phyloP scores from a whole-genome alignment of 2,797 vertebrate genomes.

The Morus bassanus region DNA sequence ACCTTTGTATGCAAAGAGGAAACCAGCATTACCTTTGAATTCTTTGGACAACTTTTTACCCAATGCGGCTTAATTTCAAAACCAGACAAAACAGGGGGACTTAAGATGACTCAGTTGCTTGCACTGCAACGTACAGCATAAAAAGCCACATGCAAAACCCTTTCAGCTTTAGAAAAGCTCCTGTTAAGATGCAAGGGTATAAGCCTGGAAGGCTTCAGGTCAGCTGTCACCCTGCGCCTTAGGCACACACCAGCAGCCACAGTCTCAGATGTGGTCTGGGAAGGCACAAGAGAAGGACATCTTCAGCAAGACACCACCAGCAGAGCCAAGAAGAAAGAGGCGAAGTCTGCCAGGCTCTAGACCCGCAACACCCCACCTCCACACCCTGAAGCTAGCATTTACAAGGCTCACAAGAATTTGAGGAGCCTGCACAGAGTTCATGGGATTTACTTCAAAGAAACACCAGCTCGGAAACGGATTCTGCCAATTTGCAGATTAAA shows the following conservation, averaged over 20 bases:
- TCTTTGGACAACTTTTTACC: not conserved
- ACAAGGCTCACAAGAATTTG: not conserved
- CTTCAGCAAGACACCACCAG: not conserved
- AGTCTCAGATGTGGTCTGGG: not conserved
- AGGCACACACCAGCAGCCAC: not conserved
- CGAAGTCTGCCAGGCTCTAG: not conserved
- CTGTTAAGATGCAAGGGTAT: not conserved
- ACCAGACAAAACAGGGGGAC: not conserved
- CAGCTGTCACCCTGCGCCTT: not conserved
- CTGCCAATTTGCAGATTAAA: not conserved
- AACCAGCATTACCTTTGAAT: not conserved
- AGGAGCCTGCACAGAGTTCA: not conserved
- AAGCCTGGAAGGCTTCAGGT: not conserved
- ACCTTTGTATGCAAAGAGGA: not conserved
- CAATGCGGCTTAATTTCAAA: not conserved
- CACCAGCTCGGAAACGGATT: rapidly evolving
- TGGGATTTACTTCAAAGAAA: not conserved
- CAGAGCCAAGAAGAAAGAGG: not conserved
- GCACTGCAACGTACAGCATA: not conserved
- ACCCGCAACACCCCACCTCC: not conserved
- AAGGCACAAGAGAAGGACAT: not conserved
- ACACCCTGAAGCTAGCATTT: not conserved
- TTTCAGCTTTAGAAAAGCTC: not conserved
- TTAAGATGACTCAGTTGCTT: not conserved
- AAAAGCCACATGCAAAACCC: not conserved